phyloP scores from a whole-genome alignment of 2,797 vertebrate genomes.

The Gymnopithys bicolor region DNA sequence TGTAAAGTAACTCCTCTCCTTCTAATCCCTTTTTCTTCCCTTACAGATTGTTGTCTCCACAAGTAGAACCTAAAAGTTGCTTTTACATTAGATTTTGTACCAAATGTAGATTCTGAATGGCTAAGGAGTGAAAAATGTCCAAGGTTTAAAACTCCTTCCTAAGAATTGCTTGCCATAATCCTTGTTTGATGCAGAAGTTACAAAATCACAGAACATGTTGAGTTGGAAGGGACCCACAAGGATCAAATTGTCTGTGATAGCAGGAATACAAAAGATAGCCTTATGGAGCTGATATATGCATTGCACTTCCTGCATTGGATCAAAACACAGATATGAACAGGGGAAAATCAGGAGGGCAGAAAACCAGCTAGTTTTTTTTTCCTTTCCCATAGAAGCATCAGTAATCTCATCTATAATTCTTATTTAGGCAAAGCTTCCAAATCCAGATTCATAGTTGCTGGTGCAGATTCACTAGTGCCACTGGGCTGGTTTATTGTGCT shows the following conservation, averaged over 20 bases:
- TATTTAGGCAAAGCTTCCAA: background rate
- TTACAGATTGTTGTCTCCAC: background rate
- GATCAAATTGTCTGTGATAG: background rate
- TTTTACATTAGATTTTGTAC: background rate
- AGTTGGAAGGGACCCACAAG: background rate
- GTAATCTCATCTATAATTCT: background rate
- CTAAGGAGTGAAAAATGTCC: background rate
- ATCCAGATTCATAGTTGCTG: background rate
- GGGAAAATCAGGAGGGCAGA: background rate
- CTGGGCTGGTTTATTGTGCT: background rate
- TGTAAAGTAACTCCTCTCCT: background rate
- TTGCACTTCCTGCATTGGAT: background rate
- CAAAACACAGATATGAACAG: background rate
- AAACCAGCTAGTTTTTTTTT: background rate
- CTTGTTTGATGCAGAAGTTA: background rate
- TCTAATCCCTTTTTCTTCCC: background rate
- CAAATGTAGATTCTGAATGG: background rate
- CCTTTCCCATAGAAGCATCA: background rate
- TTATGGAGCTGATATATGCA: fast-evolving
- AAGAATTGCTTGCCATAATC: background rate
- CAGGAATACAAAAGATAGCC: background rate
- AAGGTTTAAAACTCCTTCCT: background rate
- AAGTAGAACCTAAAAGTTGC: background rate
- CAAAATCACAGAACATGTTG: background rate
- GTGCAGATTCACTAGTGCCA: background rate